phyloP scores from a whole-genome alignment of 2,797 vertebrate species.

The Bradypodion ventrale region DNA sequence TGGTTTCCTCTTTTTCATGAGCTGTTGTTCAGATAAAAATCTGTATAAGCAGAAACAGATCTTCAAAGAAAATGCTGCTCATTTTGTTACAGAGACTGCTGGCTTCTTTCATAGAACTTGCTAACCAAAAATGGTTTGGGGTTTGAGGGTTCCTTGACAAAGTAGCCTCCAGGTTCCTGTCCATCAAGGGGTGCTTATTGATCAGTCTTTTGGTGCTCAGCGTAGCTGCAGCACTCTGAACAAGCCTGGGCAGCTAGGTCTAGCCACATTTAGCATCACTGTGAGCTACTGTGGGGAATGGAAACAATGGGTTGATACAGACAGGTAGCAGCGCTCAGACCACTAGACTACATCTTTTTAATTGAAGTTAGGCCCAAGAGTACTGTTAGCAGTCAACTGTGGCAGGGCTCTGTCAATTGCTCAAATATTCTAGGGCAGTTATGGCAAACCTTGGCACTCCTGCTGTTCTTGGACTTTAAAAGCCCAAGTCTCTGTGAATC shows the following conservation, averaged over 20 bases:
- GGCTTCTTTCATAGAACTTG: constrained; percentile 40
- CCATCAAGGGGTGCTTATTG: not conserved
- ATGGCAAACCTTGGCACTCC: too few relatives aligned
- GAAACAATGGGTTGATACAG: too few relatives aligned
- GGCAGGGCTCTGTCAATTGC: not conserved
- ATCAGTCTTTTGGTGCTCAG: too few relatives aligned
- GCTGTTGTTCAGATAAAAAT: constrained; percentile 10
- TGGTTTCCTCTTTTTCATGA: constrained; percentile 45
- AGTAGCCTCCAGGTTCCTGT: not conserved
- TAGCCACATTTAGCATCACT: not conserved
- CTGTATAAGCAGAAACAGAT: constrained; percentile 15
- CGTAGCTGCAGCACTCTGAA: not conserved
- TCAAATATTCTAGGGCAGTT: not conserved
- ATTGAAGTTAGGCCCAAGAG: not conserved
- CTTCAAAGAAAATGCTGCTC: constrained; percentile 21
- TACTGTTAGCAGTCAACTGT: not conserved
- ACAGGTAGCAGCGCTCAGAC: too few relatives aligned
- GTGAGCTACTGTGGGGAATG: not conserved
- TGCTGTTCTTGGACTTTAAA: too few relatives aligned
- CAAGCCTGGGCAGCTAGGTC: not conserved
- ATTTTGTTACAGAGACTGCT: not conserved
- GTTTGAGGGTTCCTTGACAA: not conserved
- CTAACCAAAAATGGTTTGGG: not conserved
- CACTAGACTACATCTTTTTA: not conserved
- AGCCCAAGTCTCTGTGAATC: too few relatives aligned